Evolutionary conservation across 1,140 invertebrate species (phyloP).

Genomic region (Pogonomyrmex barbatus): DNA sequence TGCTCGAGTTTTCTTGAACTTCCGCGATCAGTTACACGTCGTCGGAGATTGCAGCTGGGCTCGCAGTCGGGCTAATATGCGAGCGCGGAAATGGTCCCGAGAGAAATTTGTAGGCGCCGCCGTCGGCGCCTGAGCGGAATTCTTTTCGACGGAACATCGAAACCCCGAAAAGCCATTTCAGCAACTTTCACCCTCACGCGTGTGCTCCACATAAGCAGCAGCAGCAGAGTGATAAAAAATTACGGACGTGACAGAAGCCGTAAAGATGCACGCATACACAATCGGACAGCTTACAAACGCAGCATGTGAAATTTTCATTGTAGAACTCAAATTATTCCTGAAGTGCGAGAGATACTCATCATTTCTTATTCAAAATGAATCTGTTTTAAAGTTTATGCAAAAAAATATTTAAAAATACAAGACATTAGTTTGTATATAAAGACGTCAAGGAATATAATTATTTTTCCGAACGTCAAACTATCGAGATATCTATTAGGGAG

Average conservation of each 20-base stretch:
- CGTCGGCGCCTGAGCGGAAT: conserved; percentile 34
- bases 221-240: conserved; percentile 17
- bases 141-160: conserved; percentile 24
- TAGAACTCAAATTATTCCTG: not conserved
- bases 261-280: not conserved
- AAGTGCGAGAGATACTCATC: not conserved
- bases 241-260: not conserved
- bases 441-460: not conserved
- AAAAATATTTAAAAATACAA: not conserved
- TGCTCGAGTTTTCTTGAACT: conserved; percentile 52
- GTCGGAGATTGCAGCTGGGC: conserved; percentile 59
- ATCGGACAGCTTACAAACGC: not conserved
- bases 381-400: not conserved
- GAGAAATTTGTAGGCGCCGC: conserved; percentile 56
- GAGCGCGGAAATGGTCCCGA: conserved; percentile 53
- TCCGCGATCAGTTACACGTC: conserved; percentile 60
- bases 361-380: not conserved
- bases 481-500: not conserved
- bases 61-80: conserved; percentile 53
- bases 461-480: not conserved
- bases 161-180: conserved; percentile 4
- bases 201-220: not conserved
- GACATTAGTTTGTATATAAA: not conserved
- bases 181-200: not conserved
- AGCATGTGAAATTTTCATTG: not conserved